A percentile compares a stretch with the other conserved stretches of the same genome.
Evolutionary conservation across 2,113 vertebrate species (phyloP).

Genomic region (Campylomormyrus tamandua): DNA sequence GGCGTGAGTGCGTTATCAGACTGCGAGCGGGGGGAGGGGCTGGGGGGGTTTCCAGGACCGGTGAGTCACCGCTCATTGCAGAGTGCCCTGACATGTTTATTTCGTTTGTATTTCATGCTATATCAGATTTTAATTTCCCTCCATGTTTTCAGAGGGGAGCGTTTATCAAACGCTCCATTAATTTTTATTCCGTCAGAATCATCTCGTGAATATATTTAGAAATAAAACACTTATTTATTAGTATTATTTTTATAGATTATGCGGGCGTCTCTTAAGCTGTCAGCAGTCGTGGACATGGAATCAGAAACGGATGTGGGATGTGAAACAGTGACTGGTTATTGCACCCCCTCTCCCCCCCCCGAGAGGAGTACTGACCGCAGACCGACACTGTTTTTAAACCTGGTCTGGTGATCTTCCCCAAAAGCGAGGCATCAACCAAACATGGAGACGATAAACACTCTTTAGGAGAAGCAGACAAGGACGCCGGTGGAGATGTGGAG

Average conservation of each 20-base stretch:
- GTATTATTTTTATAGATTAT: background rate
- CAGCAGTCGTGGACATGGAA: background rate
- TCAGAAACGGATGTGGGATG: background rate
- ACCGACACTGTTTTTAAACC: background rate
- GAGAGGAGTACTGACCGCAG: constrained; percentile 17
- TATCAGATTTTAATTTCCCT: background rate
- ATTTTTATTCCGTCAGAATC: constrained; percentile 5
- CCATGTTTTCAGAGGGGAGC: background rate
- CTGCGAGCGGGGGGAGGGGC: background rate
- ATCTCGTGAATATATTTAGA: constrained; percentile 7
- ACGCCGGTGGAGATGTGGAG: background rate
- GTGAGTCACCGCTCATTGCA: background rate
- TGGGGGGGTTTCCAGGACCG: background rate
- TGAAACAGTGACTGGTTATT: background rate
- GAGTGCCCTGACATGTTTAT: background rate
- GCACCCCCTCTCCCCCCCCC: background rate
- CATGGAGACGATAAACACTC: background rate
- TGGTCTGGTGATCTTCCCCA: constrained; percentile 1
- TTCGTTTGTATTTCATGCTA: background rate
- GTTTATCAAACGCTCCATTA: constrained; percentile 5
- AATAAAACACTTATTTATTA: background rate
- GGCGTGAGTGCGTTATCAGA: background rate
- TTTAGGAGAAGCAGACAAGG: background rate
- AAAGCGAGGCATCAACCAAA: constrained; percentile 13
- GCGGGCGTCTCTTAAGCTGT: background rate